Evolutionary conservation across 37 sponge, comb jelly and placozoan genomes (phyloP).

Genomic region (Diacarnus erythraeanus): DNA sequence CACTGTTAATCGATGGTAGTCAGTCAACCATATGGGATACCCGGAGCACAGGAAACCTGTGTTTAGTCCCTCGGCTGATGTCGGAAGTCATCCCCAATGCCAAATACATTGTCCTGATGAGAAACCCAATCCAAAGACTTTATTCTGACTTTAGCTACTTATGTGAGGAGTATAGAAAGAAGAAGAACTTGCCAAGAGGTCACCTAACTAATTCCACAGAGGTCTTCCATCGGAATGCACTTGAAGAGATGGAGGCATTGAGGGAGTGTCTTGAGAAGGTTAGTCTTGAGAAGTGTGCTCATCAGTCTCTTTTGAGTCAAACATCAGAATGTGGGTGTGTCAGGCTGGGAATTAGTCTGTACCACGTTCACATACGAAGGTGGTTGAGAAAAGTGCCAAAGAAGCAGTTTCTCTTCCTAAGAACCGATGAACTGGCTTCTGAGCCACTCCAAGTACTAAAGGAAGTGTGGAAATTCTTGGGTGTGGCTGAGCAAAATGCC

Average conservation of each 20-base stretch:
- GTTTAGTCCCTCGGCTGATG: slow-evolving; percentile 33
- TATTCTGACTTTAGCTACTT: slow-evolving; percentile 58
- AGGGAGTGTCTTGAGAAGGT: background rate
- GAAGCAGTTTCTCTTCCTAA: slow-evolving; percentile 49
- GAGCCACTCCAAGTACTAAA: slow-evolving; percentile 18
- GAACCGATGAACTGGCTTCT: slow-evolving; percentile 37
- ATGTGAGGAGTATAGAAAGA: slow-evolving; percentile 8
- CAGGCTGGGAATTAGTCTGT: slow-evolving; percentile 48
- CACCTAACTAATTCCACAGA: background rate
- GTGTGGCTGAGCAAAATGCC: background rate
- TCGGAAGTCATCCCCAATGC: slow-evolving; percentile 39
- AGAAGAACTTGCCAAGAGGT: background rate
- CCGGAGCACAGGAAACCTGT: slow-evolving; percentile 25
- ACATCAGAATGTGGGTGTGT: slow-evolving; percentile 12
- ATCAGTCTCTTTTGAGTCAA: background rate
- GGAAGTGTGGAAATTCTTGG: slow-evolving; percentile 48
- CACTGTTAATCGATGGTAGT: slow-evolving; percentile 25
- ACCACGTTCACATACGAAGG: slow-evolving; percentile 34
- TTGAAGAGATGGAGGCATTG: slow-evolving; percentile 3
- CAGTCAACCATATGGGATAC: slow-evolving; percentile 53
- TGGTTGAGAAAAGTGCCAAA: slow-evolving; percentile 47
- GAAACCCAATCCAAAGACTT: slow-evolving; percentile 43
- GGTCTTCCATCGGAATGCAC: slow-evolving; percentile 2
- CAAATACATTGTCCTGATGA: slow-evolving; percentile 55
- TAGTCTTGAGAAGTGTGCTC: slow-evolving; percentile 7